These are phyloP conservation scores for Equus przewalskii DNA, from an alignment of 2,113 vertebrate genomes.

Conservation along the genomic window DNA sequence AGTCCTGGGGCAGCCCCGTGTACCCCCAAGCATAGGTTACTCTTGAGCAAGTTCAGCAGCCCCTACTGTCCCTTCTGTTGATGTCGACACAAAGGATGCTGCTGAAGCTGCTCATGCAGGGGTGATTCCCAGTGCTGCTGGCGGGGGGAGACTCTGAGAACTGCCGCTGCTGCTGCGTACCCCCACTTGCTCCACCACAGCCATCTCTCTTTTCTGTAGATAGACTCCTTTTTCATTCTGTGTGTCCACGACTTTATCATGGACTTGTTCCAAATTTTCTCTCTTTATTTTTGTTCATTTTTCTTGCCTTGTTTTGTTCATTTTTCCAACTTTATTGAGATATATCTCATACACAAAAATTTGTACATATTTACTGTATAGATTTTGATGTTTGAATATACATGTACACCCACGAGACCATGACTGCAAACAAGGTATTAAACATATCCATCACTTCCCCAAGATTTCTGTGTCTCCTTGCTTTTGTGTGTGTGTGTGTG, in stretches of 20 bases:
- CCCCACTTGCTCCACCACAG: not conserved
- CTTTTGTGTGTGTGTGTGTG: not conserved
- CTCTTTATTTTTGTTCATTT: not conserved
- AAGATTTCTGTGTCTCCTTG: not conserved
- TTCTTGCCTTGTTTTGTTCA: not conserved
- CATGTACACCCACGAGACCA: too few relatives aligned
- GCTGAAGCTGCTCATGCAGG: not conserved
- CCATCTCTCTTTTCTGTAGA: not conserved
- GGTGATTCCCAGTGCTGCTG: rapidly evolving
- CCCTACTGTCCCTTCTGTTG: not conserved
- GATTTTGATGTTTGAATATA: not conserved
- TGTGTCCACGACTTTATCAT: not conserved
- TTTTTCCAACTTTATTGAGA: not conserved
- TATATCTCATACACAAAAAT: not conserved
- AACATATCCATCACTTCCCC: not conserved
- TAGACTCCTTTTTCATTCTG: not conserved
- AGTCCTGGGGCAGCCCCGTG: rapidly evolving
- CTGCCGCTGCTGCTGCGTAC: rapidly evolving
- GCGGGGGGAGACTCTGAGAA: too few relatives aligned
- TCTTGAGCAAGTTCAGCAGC: not conserved
- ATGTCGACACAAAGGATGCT: too few relatives aligned
- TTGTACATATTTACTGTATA: not conserved
- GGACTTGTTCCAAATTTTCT: not conserved
- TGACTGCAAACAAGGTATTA: not conserved
- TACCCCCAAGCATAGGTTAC: too few relatives aligned